Evolutionary conservation across 2,888 invertebrate genomes (phyloP), one percentile per base, ranked within the genome.

Genomic region (Diarsia dahlii): DNA sequence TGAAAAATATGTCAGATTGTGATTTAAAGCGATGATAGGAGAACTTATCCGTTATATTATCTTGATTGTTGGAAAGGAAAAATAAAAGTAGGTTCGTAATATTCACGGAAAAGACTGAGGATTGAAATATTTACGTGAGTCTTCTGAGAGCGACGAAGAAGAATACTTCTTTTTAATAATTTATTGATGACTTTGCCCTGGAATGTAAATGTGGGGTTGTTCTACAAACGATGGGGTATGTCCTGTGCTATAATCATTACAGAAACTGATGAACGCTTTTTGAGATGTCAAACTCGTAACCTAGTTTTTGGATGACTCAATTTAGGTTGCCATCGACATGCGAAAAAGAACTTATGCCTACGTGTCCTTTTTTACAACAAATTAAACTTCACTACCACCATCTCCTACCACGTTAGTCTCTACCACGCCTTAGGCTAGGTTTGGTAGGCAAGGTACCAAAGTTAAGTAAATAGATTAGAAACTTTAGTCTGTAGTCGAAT

Each of bases 1-100:
- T 66, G 54, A 71, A 85, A 60, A 82, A 65, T 78, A 58, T 52
- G 65, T 34, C 60, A 52, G 65, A 56, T 69, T 76, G 12, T 48
- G 52, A 77, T 68, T 71, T 67, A 52, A 58, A 68, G 20, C 52
- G n/a, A 71, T 52, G n/a, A 39, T 63, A 63, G 3, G 13, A 62
- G 0, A 15, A 23, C 13, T 58, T 34, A 56, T 63, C 66, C 23
- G 18, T 34, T 54, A 1, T 48, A 6, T 39, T 48, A 6, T 39
- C 18, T 9, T 50, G 23, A 66, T 56, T 48, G 45, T 45, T 46
- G 34, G n/a, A 60, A 13, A n/a, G 4, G 23, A 60, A 54, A 39
- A 62, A n/a, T 39, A 39, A 62, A 39, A 39, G 39, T 12, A 39
- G 39, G 15, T 28, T 45, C 28, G 15, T 28, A 8, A 58, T 58